These are phyloP conservation scores for Operophtera brumata DNA, from an alignment of 2,888 invertebrate genomes.

Conservation along the genomic window DNA sequence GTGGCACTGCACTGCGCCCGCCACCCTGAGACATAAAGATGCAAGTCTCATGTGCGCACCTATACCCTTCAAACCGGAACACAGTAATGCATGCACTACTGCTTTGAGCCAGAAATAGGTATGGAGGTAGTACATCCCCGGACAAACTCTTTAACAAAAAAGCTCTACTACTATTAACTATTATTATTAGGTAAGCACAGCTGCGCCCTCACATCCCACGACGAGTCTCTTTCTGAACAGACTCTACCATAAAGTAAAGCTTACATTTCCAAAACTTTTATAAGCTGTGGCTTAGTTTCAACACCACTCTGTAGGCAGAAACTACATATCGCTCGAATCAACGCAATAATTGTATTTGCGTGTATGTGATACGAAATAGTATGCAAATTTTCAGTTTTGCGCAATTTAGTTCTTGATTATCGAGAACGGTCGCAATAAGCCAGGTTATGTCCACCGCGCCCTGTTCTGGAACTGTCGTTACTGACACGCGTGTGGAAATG, in stretches of 20 bases:
- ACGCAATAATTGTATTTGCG: slow-evolving; percentile 12
- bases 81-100: no score
- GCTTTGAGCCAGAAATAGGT: no score
- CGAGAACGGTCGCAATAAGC: slow-evolving; percentile 20
- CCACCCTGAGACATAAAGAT: no score
- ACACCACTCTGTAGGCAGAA: slow-evolving; percentile 7
- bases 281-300: slow-evolving; percentile 9
- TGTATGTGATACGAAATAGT: slow-evolving; percentile 25
- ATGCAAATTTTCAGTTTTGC: slow-evolving; percentile 28
- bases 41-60: no score
- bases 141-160: no score
- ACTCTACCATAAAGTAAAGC: not conserved
- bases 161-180: no score
- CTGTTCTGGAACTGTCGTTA: slow-evolving; percentile 1
- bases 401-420: slow-evolving; percentile 21
- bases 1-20: no score
- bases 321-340: slow-evolving; percentile 13
- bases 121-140: no score
- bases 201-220: no score
- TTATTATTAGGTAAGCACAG: no score
- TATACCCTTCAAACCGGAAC: no score
- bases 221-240: no score
- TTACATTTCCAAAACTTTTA: not conserved
- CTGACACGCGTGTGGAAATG: slow-evolving; percentile 9
- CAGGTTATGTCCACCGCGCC: slow-evolving; percentile 9